Evolutionary conservation across 2,113 vertebrate species (phyloP).

Genomic region (Noturus placidus): DNA sequence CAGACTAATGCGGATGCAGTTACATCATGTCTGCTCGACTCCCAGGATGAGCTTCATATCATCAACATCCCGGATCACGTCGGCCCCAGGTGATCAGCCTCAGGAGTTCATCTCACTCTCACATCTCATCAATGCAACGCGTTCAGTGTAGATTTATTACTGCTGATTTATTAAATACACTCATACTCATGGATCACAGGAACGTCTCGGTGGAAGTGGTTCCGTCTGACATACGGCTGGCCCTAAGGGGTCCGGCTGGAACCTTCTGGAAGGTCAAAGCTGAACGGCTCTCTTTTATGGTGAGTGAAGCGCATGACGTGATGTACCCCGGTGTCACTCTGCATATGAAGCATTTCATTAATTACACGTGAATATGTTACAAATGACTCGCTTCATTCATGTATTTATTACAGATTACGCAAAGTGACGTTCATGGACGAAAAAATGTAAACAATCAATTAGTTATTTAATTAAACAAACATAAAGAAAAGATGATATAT

Average conservation of each 20-base stretch:
- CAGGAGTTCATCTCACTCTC: neutral
- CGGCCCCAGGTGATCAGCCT: conserved; percentile 59
- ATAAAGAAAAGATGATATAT: neutral
- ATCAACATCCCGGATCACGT: conserved; percentile 70
- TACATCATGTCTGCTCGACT: conserved; percentile 57
- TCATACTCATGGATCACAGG: conserved; percentile 52
- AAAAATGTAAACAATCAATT: neutral
- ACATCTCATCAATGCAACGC: neutral
- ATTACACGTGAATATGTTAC: neutral
- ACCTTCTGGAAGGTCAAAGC: conserved; percentile 64
- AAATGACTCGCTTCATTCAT: neutral
- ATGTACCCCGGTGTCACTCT: neutral
- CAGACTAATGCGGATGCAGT: fast-evolving
- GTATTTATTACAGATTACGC: neutral
- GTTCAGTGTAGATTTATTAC: neutral
- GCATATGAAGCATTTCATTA: neutral
- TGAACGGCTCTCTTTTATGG: fast-evolving
- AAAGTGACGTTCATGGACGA: too few species aligned
- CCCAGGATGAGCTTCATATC: conserved; percentile 62
- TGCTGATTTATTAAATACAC: neutral
- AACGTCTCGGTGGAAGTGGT: conserved; percentile 59
- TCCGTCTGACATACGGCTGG: conserved; percentile 37
- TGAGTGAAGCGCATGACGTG: conserved; percentile 9
- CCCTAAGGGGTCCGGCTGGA: conserved; percentile 68
- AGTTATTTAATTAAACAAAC: neutral